Conservation (phyloP, 2,888 invertebrate genomes). For the Apamea anceps region DNA sequence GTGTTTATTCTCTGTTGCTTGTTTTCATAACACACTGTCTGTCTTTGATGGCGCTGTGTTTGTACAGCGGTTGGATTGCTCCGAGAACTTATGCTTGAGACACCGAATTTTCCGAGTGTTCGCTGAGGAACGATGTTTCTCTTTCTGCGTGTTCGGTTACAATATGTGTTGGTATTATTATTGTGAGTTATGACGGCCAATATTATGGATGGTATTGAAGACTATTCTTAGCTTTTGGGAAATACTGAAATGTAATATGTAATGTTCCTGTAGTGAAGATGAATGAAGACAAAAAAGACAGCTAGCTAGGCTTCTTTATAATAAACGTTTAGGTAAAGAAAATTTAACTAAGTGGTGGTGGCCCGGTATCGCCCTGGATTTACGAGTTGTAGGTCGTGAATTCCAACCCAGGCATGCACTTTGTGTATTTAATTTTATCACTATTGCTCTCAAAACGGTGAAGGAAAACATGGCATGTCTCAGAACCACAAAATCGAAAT, state of each 20-base stretch:
- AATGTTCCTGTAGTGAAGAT: conserved; percentile 8
- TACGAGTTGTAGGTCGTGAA: too few species aligned
- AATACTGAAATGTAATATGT: conserved; percentile 18
- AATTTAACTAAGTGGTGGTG: too few species aligned
- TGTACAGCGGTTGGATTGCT: conserved; percentile 83
- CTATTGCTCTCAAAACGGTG: too few species aligned
- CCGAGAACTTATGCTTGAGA: conserved; percentile 75
- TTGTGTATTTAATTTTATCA: too few species aligned
- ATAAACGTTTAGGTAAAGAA: not conserved
- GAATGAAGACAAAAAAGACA: conserved; percentile 9
- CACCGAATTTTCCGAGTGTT: conserved; percentile 70
- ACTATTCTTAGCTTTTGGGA: conserved; percentile 1
- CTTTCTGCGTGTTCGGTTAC: conserved; percentile 52
- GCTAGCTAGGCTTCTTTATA: not conserved
- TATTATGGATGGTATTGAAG: conserved; percentile 26
- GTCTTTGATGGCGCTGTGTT: conserved; percentile 87
- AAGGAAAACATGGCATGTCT: too few species aligned
- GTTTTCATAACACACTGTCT: conserved; percentile 89
- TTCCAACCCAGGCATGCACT: too few species aligned
- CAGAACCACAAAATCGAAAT: too few species aligned
- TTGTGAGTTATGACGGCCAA: conserved; percentile 40
- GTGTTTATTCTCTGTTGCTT: conserved; percentile 87
- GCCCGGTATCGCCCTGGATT: too few species aligned
- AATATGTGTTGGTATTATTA: conserved; percentile 46
- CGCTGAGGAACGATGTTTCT: conserved; percentile 54